These are phyloP conservation scores for Acipenser ruthenus DNA, from an alignment of 2,797 vertebrate genomes.

Conservation along the genomic window DNA sequence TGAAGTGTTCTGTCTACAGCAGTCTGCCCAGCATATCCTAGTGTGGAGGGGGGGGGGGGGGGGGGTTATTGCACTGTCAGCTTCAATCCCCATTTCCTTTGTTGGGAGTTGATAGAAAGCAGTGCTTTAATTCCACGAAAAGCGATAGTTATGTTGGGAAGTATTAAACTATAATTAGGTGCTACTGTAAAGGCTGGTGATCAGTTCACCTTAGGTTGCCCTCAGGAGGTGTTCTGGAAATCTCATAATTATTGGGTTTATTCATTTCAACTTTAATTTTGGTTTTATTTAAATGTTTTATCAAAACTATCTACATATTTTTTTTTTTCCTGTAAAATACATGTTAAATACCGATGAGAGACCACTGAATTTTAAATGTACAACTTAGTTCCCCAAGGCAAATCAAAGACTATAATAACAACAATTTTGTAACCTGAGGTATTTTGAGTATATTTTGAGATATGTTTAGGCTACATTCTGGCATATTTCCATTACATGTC, in stretches of 20 bases:
- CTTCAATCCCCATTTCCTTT: background rate
- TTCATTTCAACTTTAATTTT: background rate
- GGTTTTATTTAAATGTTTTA: background rate
- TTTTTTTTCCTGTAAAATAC: background rate
- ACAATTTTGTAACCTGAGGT: too few species aligned
- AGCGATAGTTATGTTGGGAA: conserved; percentile 6
- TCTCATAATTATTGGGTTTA: background rate
- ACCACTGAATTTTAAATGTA: too few species aligned
- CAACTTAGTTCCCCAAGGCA: too few species aligned
- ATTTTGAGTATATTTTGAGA: too few species aligned
- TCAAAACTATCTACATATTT: background rate
- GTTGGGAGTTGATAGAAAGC: background rate
- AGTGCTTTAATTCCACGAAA: background rate
- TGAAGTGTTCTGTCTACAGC: too few species aligned
- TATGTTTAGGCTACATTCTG: too few species aligned
- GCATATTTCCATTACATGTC: too few species aligned
- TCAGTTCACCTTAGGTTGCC: background rate
- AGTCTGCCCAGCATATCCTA: too few species aligned
- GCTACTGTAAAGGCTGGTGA: background rate
- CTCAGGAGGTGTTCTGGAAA: background rate
- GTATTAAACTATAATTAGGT: conserved; percentile 10
- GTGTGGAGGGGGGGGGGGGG: background rate
- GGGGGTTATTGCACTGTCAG: background rate
- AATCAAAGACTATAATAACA: too few species aligned
- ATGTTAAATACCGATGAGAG: too few species aligned